Evolutionary conservation across 2,797 vertebrate species (phyloP), one percentile per base, ranked within the genome.

Genomic region (Parambassis ranga): DNA sequence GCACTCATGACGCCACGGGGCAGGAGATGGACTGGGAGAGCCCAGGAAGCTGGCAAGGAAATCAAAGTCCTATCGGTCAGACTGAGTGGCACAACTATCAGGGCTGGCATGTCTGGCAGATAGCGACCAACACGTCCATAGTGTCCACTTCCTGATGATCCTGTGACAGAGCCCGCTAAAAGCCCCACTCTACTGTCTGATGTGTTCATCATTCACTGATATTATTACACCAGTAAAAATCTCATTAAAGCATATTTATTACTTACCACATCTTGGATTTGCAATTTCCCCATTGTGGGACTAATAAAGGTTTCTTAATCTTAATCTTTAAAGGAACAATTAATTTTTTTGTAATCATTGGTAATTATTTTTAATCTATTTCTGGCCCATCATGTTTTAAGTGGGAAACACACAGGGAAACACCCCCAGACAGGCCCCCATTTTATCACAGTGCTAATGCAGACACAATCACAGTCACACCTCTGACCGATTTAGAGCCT

Each of bases 51-150:
- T 82, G 82, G 84, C 83, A 68, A 10, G 28, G 23, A 66, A 79
- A 79, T 84, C 84, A 87, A 86, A 89, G 86, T 39, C 48, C 53
- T 63, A 66, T 49, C 57, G 30, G 47, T 47, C 65, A 65, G 59
- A 37, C 59, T 65, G 77, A 86, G 81, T 75, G 79, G 53, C 63
- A 22, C 41, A 2, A 63, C 37, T 84, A 88, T 88, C 85, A 78
- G 62, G 64, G 77, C 63, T 35, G 76, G 66, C 67, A 71, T 69
- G 77, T 51, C 66, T 69, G 57, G 10, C 48, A 59, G 84, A 87
- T 77, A 75, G 36, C 2, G 2, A 22, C 36, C 2, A 32, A 67
- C 77, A 77, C 79, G 26, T 79, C 51, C 23, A 18, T n/a, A 22
- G 48, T 37, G 52, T 77, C 30, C 56, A 36, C 74, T 48, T 38